Base-by-base conservation (phyloP, 2,113 vertebrate species). In the Chloropsis hardwickii region DNA sequence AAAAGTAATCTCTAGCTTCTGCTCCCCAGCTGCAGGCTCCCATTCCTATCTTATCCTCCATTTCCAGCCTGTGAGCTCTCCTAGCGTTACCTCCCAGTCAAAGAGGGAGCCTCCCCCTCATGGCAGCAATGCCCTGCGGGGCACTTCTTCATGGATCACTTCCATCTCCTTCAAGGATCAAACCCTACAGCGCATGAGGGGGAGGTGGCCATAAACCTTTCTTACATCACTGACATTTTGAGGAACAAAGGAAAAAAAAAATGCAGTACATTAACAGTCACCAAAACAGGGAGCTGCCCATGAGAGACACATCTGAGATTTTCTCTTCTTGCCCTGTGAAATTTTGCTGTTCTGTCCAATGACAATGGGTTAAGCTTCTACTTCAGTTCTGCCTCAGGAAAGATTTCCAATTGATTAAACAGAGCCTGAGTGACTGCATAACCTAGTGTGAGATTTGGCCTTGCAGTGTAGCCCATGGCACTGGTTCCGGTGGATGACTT, bases 1-100 rank as follows among this genome's bases (percentile, higher is more conserved):
- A 92, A 92, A 94, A 92, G 84, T 88, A 95, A 96, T 95, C 87
- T 90, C 91, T 85, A 51, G 44, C 60, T 91, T 97, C 93, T 94
- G 86, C 51, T 94, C 47, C 64, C 73, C 91, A 96, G 94, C 93
- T 97, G 86, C 70, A 91, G 67, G 51, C 42, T 94, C 53, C 86
- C 90, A 92, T 94, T 97, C 92, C 88, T 90, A 67, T 94, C 85
- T 95, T 83, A 95, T 88, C 67, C 86, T 89, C 79, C 42, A 60
- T 69, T 94, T 93, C 87, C 86, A 95, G 58, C 22, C 60, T 21
- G 3, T 1, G 6, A 91, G 44, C 69, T 78, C 72, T 81, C 91
- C 61, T 84, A 81, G 67, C 0, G 0, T 83, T 95, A 94, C 74
- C 85, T 90, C 88, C 85, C 77, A 74, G 50, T n/a, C 0, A 5